phyloP scores from a whole-genome alignment of 2,888 invertebrate genomes.

The Diarsia mendica region DNA sequence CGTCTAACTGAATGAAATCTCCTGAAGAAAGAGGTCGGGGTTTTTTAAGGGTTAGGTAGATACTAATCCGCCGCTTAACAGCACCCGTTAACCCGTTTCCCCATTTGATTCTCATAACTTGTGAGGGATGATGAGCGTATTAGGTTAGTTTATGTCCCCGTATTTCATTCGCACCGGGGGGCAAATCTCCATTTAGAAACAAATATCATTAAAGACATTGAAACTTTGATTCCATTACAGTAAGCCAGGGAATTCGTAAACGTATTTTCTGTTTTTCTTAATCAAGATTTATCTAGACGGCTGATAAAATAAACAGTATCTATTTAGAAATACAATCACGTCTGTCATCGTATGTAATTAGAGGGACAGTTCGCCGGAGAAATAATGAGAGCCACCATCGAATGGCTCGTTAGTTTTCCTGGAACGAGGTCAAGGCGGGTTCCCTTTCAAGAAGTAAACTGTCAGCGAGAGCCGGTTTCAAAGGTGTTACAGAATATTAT shows the following conservation, averaged over 20 bases:
- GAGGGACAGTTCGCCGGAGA: constrained; percentile 75
- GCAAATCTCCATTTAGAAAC: constrained; percentile 37
- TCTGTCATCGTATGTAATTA: constrained; percentile 77
- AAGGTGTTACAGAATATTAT: constrained; percentile 61
- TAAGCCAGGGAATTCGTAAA: constrained; percentile 1
- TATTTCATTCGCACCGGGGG: constrained; percentile 37
- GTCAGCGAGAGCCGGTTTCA: constrained; percentile 57
- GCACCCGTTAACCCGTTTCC: constrained; percentile 42
- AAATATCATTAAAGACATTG: constrained; percentile 40
- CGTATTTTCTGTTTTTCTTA: constrained; percentile 40
- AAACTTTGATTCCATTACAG: constrained; percentile 41
- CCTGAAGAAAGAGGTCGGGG: constrained; percentile 28
- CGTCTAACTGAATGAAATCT: constrained; percentile 17
- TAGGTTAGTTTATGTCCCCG: constrained; percentile 44
- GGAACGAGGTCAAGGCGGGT: constrained; percentile 76
- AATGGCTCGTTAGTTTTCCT: constrained; percentile 79
- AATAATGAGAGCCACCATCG: constrained; percentile 79
- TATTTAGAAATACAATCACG: constrained; percentile 77
- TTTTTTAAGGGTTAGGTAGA: constrained; percentile 40
- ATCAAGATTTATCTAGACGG: constrained; percentile 43
- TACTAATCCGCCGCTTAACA: constrained; percentile 40
- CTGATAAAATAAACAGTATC: constrained; percentile 52
- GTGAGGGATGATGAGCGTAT: constrained; percentile 45
- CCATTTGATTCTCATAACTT: constrained; percentile 52
- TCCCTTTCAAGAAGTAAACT: constrained; percentile 66